These are phyloP conservation scores for Myzus persicae DNA, from an alignment of 1,140 invertebrate genomes.

Conservation along the genomic window DNA sequence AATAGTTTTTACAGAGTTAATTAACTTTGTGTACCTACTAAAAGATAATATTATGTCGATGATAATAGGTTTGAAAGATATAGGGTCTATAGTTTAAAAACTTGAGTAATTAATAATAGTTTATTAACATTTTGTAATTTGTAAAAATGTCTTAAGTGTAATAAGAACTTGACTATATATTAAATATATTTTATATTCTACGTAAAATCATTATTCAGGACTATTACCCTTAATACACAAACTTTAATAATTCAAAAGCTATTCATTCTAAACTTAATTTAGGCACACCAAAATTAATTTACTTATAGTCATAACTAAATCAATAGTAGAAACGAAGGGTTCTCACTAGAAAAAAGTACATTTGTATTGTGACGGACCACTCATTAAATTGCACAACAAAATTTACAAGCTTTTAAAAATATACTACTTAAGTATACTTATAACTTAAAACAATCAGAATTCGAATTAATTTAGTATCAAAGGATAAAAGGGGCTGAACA, in stretches of 20 bases:
- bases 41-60: not conserved
- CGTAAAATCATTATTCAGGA: not conserved
- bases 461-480: not conserved
- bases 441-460: not conserved
- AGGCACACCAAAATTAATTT: not conserved
- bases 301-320: not conserved
- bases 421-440: not conserved
- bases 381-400: not conserved
- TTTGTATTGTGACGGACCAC: not conserved
- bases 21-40: not conserved
- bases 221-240: not conserved
- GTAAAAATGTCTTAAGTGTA: not conserved
- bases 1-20: not conserved
- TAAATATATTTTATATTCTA: not conserved
- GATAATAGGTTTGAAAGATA: too few species aligned
- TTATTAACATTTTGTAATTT: too few species aligned
- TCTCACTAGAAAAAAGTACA: not conserved
- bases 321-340: not conserved
- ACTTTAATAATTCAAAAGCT: not conserved
- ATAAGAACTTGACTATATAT: not conserved
- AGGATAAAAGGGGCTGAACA: not conserved
- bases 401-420: not conserved
- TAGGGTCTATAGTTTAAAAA: too few species aligned
- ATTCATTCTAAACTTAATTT: not conserved
- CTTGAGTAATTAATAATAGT: too few species aligned